Evolutionary conservation across 2,888 invertebrate species (phyloP), one percentile per base, ranked within the genome.

Genomic region (Antitype chi): DNA sequence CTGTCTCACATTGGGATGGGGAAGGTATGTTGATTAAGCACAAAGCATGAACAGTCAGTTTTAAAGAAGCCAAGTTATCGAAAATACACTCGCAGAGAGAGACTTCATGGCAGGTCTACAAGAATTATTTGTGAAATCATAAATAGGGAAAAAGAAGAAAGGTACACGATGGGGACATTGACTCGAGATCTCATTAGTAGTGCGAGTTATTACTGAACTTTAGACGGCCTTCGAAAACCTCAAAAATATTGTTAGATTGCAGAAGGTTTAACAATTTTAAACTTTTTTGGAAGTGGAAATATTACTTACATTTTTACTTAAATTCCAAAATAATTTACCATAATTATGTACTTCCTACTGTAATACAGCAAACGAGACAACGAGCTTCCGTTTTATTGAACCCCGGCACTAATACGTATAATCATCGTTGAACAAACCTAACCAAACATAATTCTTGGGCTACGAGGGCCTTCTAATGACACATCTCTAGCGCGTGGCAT

Each of bases 341-440:
- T 60, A 60, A 32, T 32, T 32, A 72, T 52, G 66, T 69, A 75
- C 20, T 81, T 81, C 38, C 64, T 81, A 69, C 59, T 47, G 43
- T 70, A 62, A 66, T 20, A 59, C 60, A 69, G 64, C 76, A 84
- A 86, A 85, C 84, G 81, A 88, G 87, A 85, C 85, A 82, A 84
- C 79, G 78, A 83, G 88, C 90, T 90, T 92, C 93, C 92, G 90
- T 88, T 90, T 85, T 89, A 91, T 91, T 88, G 88, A 87, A 86
- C 87, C 77, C 84, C 90, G 67, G 55, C 17, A 85, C 87, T 87
- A 94, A 94, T 94, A 90, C 87, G 85, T 94, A 92, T 94, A 94
- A 95, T 96, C 93, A 94, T 86, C 89, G 85, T 89, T 90, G 92
- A 92, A 93, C 89, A 93, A 94, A 94, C 93, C 92, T 93, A 91